Percentiles rank a stretch among this genome's conserved stretches.
Conservation (phyloP, 2,113 vertebrate genomes). For the Sakesphorus luctuosus region DNA sequence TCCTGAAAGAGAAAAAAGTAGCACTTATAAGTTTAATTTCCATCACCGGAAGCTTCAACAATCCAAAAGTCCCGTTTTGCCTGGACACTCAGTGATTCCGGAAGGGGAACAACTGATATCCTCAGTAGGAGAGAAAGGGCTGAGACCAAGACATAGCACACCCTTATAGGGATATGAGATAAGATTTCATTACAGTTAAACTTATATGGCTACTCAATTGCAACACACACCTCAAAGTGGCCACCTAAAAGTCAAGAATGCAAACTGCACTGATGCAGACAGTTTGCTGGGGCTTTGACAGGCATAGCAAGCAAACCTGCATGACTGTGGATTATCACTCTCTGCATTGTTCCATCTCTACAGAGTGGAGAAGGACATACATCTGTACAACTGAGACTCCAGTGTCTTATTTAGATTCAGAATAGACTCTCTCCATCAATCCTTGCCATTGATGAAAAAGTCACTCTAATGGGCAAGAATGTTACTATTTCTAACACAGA, state of each 20-base stretch:
- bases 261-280: neutral
- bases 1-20: neutral
- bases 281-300: neutral
- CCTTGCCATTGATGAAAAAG: neutral
- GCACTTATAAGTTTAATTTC: neutral
- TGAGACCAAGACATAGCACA: neutral
- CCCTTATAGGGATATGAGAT: neutral
- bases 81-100: accelerated
- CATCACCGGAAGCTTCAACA: neutral
- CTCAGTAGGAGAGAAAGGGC: no score
- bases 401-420: neutral
- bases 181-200: neutral
- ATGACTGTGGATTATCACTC: neutral
- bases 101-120: neutral
- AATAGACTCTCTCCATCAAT: neutral
- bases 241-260: neutral
- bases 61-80: neutral
- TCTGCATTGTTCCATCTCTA: neutral
- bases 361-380: neutral
- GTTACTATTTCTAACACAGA: neutral
- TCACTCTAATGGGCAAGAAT: neutral
- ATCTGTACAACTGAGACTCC: neutral
- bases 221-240: neutral
- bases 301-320: neutral
- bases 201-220: neutral